Evolutionary conservation across 2,797 vertebrate species (phyloP), one percentile per base, ranked within the genome.

Genomic region (Taeniopygia guttata): DNA sequence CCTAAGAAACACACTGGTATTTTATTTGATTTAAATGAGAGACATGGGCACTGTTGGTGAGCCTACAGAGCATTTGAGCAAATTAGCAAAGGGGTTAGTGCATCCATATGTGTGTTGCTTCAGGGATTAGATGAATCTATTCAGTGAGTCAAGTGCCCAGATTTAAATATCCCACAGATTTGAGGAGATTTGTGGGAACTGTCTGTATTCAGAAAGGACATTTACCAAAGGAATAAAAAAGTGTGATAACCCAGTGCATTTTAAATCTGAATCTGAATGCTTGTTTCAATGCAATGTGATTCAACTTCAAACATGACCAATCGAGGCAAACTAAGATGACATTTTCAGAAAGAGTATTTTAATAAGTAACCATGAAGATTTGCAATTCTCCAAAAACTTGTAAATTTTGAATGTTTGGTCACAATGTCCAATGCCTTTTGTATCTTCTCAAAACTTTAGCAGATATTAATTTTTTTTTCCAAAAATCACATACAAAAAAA

Each of bases 1-100:
- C 30, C 10, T 38, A 90, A 83, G 64, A 76, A 90, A 34, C 36
- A 70, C 9, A 23, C 7, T 59, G 38, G 26, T 74, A 52, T 92
- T 90, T 88, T 77, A 64, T 91, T 66, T 83, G n/a, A 56, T 88
- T 84, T 88, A 85, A 80, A 73, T 36, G 43, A 85, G 51, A 83
- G 40, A 60, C 30, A 34, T 23, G 67, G 66, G 23, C 60, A 45
- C 17, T 55, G 45, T 77, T 59, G 16, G 20, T 8, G 14, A 90
- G 45, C 49, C 60, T 36, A 64, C 19, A 76, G 36, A 90, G 26
- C 36, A 46, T 74, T 92, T 78, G 43, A 83, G 64, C 27, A 74
- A 90, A 83, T 67, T 78, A 63, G 13, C 70, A 45, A 46, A 62
- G 73, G 72, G 18, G 42, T 74, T 91, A 69, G 51, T 70, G 48